Evolutionary conservation across 2,888 invertebrate species (phyloP), one percentile per base, ranked within the genome.

Genomic region (Schrankia costaestrigalis): DNA sequence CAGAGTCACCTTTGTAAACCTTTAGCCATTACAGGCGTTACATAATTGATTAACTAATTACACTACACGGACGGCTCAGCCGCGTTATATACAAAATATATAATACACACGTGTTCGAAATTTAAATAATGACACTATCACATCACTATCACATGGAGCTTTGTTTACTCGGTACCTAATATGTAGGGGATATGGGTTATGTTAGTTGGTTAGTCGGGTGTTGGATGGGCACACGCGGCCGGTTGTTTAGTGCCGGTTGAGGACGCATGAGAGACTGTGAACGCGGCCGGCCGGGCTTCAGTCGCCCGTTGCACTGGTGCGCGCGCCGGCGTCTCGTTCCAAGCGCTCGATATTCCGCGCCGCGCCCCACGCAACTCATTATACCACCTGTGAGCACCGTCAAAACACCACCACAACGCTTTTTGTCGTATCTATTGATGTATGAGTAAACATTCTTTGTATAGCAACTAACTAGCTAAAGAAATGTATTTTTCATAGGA

Each of bases 351-450:
- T 75, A 71, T 14, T 48, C 63, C 57, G 60, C 70, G 66, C 67
- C 83, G 79, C 85, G 79, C 84, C 83, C 82, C 76, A 71, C 68
- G 64, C 56, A 56, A 56, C 66, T 72, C 67, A 65, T 62, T 75
- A 76, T 76, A 75, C 82, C 85, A 86, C 86, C 85, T 86, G 85
- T 85, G 74, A 75, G 79, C 78, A 75, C 77, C 70, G 79, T 78
- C 85, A 82, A 72, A 82, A 85, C 84, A 83, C 72, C 73, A 68
- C n/a, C 72, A 67, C 64, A 70, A 74, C 73, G 70, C 73, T 70
- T 71, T 66, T 64, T 68, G 44, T 48, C 56, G 51, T 50, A 54
- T 55, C 55, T 45, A 30, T 26, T 12, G n/a, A n/a, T n/a, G n/a
- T n/a, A n/a, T n/a, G n/a, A n/a, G 35, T 19, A 25, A 28, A 5